Evolutionary conservation across 2,888 invertebrate genomes (phyloP), one percentile per base, ranked within the genome.

Genomic region (Drosophila meridionalis): DNA sequence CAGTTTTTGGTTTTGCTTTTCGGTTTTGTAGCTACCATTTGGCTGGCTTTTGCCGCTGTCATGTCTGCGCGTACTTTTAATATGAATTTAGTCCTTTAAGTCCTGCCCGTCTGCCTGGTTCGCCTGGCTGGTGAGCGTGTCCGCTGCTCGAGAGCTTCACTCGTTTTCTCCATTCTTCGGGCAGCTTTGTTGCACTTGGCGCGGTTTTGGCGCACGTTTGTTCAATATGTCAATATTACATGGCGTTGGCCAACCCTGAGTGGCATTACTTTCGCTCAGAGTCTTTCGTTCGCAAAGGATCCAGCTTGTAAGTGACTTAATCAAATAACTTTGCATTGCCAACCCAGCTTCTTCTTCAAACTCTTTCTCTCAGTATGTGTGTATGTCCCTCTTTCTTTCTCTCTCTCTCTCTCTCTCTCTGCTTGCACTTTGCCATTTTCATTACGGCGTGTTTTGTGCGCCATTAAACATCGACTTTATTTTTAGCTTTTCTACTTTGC

Each of bases 51-150:
- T 70, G 76, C 73, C 69, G 77, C 77, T 85, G 87, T 87, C 87
- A 85, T 87, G 89, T 87, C 88, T 85, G 80, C 83, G 76, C 87
- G 82, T 80, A 84, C 80, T 87, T 87, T 87, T 87, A 87, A 87
- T 87, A 87, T 89, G 89, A 87, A 89, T 87, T 87, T 89, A 87
- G 87, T 87, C 88, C 87, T 89, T 89, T 87, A 85, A 89, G 86
- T 87, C 86, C 72, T 55, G 59, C 38, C 69, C 69, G 77, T 56
- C 77, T 76, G 69, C n/a, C 75, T 70, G 76, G 14, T 53, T 43
- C 14, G 42, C 3, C 42, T 40, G 38, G 14, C 53, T 67, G 38
- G 20, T n/a, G 20, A 6, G 32, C 50, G 5, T 50, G 20, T 20
- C 52, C 34, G 20, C 52, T 12, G 52, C 42, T 40, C 26, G 26